Base-by-base conservation (phyloP, 1,140 invertebrate genomes). In the Bathynomus jamesi region DNA sequence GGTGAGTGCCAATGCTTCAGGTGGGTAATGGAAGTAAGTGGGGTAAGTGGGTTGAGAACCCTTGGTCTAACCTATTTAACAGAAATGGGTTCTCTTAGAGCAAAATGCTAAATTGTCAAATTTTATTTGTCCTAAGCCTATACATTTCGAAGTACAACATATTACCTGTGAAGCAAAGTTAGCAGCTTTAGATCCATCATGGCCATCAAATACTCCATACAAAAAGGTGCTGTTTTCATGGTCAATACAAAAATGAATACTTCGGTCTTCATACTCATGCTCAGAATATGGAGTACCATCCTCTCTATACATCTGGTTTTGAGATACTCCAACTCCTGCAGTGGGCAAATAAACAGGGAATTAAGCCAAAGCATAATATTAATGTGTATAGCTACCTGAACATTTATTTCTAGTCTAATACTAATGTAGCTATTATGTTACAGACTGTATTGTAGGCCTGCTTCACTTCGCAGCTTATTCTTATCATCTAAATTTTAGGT, bases 151-250 rank as follows among this genome's bases (percentile, higher is more conserved):
- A n/a, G n/a, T n/a, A n/a, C n/a, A n/a, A n/a, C n/a, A n/a, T n/a
- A n/a, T n/a, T 10, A 76, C 75, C 71, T 76, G 75, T 17, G 75
- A 80, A 64, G 83, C 82, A 82, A 85, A 85, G 67, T 83, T 79
- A 0, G 83, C 81, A 21, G 82, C 82, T 69, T 78, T 78, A 40
- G 76, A 79, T 0, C 91, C 91, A 83, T 91, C 89, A 79, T 94
- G 90, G 0, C 93, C 92, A 82, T 95, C 92, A 84, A 95, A 96
- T 28, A 96, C 87, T 40, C 91, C 92, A 85, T 95, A 96, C 17
- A 95, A 83, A 62, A 72, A 76, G 4, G 75, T 76, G 80, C 83
- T 89, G 80, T 85, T 86, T 76, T 85, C 83, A 74, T 90, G 87
- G 78, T 90, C 88, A 53, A 89, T 86, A 69, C 86, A 86, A 79